Percentiles rank a stretch among this genome's conserved stretches.
These are phyloP conservation scores for Paraescarpia echinospica DNA, from an alignment of 1,140 invertebrate species.

Conservation along the genomic window DNA sequence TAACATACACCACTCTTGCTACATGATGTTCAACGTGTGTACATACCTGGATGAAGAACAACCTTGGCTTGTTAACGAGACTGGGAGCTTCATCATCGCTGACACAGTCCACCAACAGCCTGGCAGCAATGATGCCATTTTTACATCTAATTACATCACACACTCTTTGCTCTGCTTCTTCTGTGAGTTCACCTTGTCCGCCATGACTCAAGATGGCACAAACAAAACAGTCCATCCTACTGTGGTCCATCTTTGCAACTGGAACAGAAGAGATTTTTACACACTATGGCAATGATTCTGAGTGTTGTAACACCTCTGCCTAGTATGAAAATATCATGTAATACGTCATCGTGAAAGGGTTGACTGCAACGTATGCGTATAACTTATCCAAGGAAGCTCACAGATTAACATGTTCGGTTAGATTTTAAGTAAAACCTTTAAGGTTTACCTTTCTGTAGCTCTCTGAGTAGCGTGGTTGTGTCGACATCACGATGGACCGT, in stretches of 20 bases:
- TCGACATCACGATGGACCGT: neutral
- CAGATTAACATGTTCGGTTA: neutral
- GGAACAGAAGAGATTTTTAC: neutral
- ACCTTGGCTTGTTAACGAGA: neutral
- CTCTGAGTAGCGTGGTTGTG: neutral
- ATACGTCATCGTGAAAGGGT: no score
- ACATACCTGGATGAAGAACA: neutral
- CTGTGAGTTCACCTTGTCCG: neutral
- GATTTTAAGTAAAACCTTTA: neutral
- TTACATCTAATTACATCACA: neutral
- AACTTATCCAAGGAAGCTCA: no score
- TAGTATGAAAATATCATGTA: no score
- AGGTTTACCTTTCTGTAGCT: neutral
- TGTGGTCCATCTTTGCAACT: neutral
- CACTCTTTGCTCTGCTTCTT: neutral
- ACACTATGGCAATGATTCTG: no score
- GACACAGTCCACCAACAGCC: neutral
- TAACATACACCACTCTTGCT: neutral
- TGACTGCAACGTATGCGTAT: no score
- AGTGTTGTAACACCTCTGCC: no score
- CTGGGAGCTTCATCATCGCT: neutral
- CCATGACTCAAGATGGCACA: neutral
- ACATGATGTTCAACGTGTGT: neutral
- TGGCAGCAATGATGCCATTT: neutral
- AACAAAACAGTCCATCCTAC: neutral